Evolutionary conservation across 2,888 invertebrate genomes (phyloP), one percentile per base, ranked within the genome.

Genomic region (Bombyx huttoni): DNA sequence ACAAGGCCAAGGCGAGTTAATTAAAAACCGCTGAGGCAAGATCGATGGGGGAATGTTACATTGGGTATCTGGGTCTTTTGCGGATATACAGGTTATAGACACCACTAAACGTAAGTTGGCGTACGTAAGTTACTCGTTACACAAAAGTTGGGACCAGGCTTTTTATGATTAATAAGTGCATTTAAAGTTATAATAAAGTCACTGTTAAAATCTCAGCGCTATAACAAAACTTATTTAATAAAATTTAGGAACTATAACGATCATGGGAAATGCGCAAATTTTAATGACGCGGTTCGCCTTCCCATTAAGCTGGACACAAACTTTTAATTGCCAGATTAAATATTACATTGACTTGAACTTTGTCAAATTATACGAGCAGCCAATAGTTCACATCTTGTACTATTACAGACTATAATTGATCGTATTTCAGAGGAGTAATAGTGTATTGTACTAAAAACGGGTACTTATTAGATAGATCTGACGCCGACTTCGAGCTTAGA

Each of bases 1-100:
- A 64, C 60, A 58, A 61, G 66, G 63, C 63, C 60, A 56, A 57
- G 62, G 59, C 46, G 58, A 48, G 59, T 54, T 64, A 65, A 65
- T 64, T 68, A 65, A 67, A 68, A 66, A 62, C 58, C 62, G 56
- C 57, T 58, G 45, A 53, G 48, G 55, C 49, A 50, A 66, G 66
- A 72, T 65, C 61, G 65, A 69, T 66, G 62, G 55, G 14, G 13
- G 7, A 24, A 13, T 7, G 14, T 10, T 10, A 47, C 34, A 7
- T 7, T 7, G 8, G 40, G 3, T 40, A 6, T 40, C 40, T 8
- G 40, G 40, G 12, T 40, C 40, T 35, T 35, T 35, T 35, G 9
- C 40, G 2, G 9, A 40, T 40, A 40, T 6, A 6, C 9, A 40
- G 40, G 40, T 40, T 40, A 40, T 40, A 8, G 1, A 40, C 9